Evolutionary conservation across 2,797 vertebrate species (phyloP), one percentile per base, ranked within the genome.

Genomic region (Anolis apletophallus): DNA sequence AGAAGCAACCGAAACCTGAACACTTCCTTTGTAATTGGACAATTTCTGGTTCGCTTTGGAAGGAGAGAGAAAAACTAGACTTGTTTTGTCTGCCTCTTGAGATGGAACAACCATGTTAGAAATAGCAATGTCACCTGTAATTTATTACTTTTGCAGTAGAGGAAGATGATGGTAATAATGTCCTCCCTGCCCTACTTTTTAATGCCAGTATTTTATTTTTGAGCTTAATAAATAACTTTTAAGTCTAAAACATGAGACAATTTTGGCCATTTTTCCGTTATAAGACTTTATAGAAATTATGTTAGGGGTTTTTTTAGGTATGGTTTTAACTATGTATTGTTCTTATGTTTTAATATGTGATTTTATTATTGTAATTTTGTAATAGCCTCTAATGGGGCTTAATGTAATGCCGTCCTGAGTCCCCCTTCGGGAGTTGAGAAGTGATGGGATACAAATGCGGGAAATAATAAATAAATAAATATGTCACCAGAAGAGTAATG

Each of bases 1-100:
- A 2, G 9, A 36, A 1, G 1, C 32, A 57, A 40, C 16, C 57
- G n/a, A 81, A 81, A 64, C 64, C 34, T 55, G 40, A 69, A 3
- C 12, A 36, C 55, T 26, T 59, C 10, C 26, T 79, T 57, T 85
- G 52, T n/a, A 50, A 16, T 40, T 72, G 11, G 71, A 26, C 17
- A 55, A 46, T 55, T 26, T 52, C 64, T 64, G 4, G 19, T 59
- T 40, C 12, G 5, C 46, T 5, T 86, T 61, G 52, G 26, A 7
- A 1, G 1, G 52, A 71, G 74, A 55, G 2, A 78, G 17, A 9
- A 57, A 67, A 6, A n/a, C 1, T 13, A 78, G 78, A 0, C 52
- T 68, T 73, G 26, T 21, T 12, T 21, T 67, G 29, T 75, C 29
- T 55, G 59, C 23, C 12, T 73, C 21, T 40, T 26, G 19, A 73